Base-by-base conservation (phyloP, 2,113 vertebrate species). In the Bubo blakistoni region DNA sequence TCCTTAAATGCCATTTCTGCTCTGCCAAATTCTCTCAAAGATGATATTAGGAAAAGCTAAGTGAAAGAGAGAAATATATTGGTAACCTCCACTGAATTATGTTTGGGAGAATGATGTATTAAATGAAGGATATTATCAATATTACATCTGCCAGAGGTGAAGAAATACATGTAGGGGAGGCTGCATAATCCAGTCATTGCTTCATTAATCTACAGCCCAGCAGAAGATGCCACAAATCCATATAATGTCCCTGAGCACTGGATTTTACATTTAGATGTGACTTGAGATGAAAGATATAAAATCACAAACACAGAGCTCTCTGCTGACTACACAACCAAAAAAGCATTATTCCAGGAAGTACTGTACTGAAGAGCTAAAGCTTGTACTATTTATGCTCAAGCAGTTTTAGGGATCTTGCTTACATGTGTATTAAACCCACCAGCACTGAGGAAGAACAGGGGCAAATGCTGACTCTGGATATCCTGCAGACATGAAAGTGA, bases 171-270 rank as follows among this genome's bases (percentile, higher is more conserved):
- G n/a, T 44, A 81, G 15, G 55, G 54, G 18, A 91, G 52, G 42
- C 47, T 92, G 83, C 70, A 92, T 91, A 96, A 96, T 87, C 87
- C 69, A 71, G 46, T 51, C 80, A 84, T 85, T 89, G 38, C 69
- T 91, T 92, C 89, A 94, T 95, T 90, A 94, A 96, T 94, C 88
- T 81, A 83, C 57, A 92, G 70, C 49, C 65, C 69, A 74, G 62
- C 65, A 76, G 80, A 95, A 84, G 92, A 94, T 46, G 83, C 78
- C 96, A 97, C 96, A 96, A 97, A 95, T 94, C 73, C 72, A 81
- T 49, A 76, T 87, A 94, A 95, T 46, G 36, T 54, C 62, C 73
- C 34, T 76, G 59, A 94, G 73, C 44, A 92, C 49, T 61, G 54
- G 57, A 76, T 96, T 96, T 96, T 94, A 95, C 80, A 84, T 94